Percentiles rank a stretch among this genome's conserved stretches.
Evolutionary conservation across 1,140 invertebrate species (phyloP).

Genomic region (Hestina assimilis): DNA sequence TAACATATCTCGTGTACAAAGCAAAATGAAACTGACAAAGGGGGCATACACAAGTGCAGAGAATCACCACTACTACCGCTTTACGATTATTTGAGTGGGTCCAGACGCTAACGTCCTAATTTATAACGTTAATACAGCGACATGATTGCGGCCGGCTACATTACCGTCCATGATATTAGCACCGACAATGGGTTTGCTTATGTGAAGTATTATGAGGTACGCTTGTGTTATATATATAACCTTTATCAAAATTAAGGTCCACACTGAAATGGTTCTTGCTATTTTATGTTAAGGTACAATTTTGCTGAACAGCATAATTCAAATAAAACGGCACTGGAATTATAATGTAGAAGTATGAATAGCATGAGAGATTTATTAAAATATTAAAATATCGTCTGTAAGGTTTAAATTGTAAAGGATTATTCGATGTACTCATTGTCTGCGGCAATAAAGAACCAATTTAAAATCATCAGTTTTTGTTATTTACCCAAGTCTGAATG

Average conservation of each 20-base stretch:
- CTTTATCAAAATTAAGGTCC: neutral
- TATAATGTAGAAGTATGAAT: neutral
- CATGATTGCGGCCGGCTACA: constrained; percentile 46
- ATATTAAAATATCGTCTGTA: too few species aligned
- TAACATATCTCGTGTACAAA: constrained; percentile 41
- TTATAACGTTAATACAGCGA: constrained; percentile 71
- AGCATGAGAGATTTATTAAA: too few species aligned
- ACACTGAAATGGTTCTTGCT: neutral
- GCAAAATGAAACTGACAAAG: constrained; percentile 51
- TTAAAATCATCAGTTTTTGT: neutral
- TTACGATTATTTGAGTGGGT: constrained; percentile 72
- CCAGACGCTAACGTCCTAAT: constrained; percentile 67
- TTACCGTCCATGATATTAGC: constrained; percentile 37
- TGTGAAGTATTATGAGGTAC: constrained; percentile 14
- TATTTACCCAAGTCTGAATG: neutral
- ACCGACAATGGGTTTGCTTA: constrained; percentile 31
- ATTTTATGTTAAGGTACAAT: neutral
- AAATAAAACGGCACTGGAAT: neutral
- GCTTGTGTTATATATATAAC: neutral
- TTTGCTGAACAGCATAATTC: neutral
- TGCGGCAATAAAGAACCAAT: neutral
- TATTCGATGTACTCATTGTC: too few species aligned
- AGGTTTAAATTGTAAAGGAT: too few species aligned
- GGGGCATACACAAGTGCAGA: constrained; percentile 56
- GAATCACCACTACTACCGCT: constrained; percentile 57